Conservation (phyloP, 2,113 vertebrate genomes). For the Rhineura floridana region DNA sequence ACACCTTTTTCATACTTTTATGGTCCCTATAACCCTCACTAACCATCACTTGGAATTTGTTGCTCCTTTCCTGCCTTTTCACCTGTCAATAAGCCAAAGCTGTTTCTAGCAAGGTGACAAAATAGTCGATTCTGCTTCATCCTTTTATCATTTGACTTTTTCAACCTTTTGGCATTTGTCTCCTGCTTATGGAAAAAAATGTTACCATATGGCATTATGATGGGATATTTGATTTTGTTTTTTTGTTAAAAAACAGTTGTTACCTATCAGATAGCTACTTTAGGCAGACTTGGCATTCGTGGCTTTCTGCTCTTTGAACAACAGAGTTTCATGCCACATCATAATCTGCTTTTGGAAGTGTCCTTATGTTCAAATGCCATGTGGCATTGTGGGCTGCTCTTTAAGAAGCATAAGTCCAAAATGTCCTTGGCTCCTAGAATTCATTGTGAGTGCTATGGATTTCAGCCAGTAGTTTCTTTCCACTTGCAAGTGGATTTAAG, state of each 20-base stretch:
- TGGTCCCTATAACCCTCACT: background rate
- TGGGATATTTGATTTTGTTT: background rate
- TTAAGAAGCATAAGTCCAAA: background rate
- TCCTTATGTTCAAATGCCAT: background rate
- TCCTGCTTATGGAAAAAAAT: background rate
- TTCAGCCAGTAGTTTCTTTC: background rate
- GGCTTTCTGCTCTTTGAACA: background rate
- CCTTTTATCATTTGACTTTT: background rate
- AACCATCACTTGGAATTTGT: background rate
- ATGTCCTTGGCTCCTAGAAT: background rate
- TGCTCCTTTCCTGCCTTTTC: background rate
- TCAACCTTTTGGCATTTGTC: background rate
- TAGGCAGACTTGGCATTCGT: background rate
- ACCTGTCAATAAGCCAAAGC: background rate
- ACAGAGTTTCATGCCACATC: no score
- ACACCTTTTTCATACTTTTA: background rate
- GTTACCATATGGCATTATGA: background rate
- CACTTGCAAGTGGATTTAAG: background rate
- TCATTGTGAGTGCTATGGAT: background rate
- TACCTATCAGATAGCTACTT: background rate
- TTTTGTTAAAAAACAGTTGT: background rate
- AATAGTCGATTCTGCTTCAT: background rate
- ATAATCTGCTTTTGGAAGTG: background rate
- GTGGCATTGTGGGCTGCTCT: background rate
- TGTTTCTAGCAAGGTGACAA: background rate